Evolutionary conservation across 1,140 invertebrate species (phyloP).

Genomic region (Leptinotarsa lineolata): DNA sequence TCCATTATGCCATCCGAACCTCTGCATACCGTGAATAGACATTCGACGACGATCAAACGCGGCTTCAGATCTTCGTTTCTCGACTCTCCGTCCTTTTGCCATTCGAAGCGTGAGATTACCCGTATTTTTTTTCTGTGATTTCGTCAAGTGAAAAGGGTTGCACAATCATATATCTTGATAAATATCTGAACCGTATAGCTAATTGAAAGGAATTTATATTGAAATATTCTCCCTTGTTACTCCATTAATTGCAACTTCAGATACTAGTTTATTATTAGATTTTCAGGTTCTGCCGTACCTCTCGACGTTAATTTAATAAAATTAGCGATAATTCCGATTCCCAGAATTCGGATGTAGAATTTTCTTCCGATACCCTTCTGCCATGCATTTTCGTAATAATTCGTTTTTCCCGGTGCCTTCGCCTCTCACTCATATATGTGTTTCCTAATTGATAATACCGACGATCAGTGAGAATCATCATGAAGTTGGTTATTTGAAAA

Average conservation of each 20-base stretch:
- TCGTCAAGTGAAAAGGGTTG: slow-evolving; percentile 30
- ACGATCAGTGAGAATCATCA: background rate
- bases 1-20: background rate
- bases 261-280: slow-evolving; percentile 31
- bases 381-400: background rate
- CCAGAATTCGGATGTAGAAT: slow-evolving; percentile 26
- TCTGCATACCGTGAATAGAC: background rate
- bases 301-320: slow-evolving; percentile 27
- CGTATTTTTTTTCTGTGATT: slow-evolving; percentile 24
- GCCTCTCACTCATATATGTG: background rate
- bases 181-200: slow-evolving; percentile 28
- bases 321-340: slow-evolving; percentile 30
- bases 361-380: slow-evolving; percentile 26
- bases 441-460: background rate
- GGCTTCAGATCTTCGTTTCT: slow-evolving; percentile 12
- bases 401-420: background rate
- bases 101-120: slow-evolving; percentile 22
- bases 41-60: slow-evolving; percentile 1
- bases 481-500: background rate
- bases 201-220: slow-evolving; percentile 32
- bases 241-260: slow-evolving; percentile 32
- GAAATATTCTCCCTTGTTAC: slow-evolving; percentile 27
- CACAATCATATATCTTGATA: slow-evolving; percentile 28
- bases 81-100: slow-evolving; percentile 19
- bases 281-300: slow-evolving; percentile 11